phyloP scores from a whole-genome alignment of 2,888 invertebrate genomes.

The Ornithoptera priamus region DNA sequence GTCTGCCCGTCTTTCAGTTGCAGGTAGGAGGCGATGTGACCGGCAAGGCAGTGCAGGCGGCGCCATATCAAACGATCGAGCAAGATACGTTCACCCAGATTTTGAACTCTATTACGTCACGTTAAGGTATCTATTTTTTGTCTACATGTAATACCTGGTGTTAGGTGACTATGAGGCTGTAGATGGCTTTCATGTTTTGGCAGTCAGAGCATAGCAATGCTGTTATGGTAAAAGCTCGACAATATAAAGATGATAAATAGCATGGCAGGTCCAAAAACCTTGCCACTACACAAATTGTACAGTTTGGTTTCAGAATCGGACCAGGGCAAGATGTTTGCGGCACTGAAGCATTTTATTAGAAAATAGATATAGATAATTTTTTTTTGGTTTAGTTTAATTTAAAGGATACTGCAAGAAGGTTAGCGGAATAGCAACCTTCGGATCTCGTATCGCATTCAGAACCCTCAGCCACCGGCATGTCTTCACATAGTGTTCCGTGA shows the following conservation, averaged over 20 bases:
- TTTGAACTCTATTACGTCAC: conserved; percentile 60
- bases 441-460: conserved; percentile 92
- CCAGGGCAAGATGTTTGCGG: too few species aligned
- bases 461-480: conserved; percentile 93
- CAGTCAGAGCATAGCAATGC: background rate
- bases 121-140: conserved; percentile 3
- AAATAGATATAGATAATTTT: too few species aligned
- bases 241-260: too few species aligned
- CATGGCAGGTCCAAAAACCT: too few species aligned
- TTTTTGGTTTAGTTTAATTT: background rate
- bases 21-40: conserved; percentile 93
- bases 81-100: conserved; percentile 87
- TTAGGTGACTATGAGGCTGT: too few species aligned
- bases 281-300: too few species aligned
- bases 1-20: conserved; percentile 92
- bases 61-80: conserved; percentile 93
- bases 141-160: too few species aligned
- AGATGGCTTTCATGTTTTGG: background rate
- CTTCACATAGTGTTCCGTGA: conserved; percentile 88
- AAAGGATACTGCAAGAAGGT: conserved; percentile 94
- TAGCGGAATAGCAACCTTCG: conserved; percentile 92
- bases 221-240: too few species aligned
- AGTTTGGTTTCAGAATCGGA: too few species aligned
- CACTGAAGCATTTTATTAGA: too few species aligned
- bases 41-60: conserved; percentile 93